Conservation (phyloP, 64 coral and sea anemone genomes). For the Montipora foliosa region DNA sequence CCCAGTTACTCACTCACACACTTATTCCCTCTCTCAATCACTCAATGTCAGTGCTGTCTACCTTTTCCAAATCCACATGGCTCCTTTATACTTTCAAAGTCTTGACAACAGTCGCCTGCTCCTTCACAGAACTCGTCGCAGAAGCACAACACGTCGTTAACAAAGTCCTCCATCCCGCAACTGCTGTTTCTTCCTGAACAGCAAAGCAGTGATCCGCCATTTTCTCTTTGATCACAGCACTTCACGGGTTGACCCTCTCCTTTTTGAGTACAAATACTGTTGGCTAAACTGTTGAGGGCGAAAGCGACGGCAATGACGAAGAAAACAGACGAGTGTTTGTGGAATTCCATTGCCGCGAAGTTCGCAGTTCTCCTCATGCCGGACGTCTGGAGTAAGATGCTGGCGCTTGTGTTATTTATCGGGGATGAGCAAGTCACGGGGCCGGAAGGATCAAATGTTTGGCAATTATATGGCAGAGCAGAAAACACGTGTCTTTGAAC, state of each 20-base stretch:
- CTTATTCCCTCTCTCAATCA: neutral
- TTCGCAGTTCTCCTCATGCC: neutral
- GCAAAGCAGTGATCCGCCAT: conserved; percentile 71
- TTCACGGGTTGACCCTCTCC: conserved; percentile 16
- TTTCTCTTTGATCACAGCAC: conserved; percentile 73
- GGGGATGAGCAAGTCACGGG: conserved; percentile 14
- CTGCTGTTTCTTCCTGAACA: conserved; percentile 87
- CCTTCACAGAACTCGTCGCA: conserved; percentile 89
- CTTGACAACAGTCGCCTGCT: conserved; percentile 85
- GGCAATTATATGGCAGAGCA: neutral
- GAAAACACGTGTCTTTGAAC: neutral
- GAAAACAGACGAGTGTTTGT: neutral
- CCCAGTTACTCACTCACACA: neutral
- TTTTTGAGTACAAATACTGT: conserved; percentile 15
- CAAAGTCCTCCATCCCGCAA: conserved; percentile 73
- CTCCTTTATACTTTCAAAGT: conserved; percentile 71
- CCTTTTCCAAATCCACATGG: conserved; percentile 65
- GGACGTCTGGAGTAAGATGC: conserved; percentile 38
- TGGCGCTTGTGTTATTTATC: conserved; percentile 17
- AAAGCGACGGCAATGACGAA: neutral
- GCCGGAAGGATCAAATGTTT: conserved; percentile 51
- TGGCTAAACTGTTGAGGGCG: neutral
- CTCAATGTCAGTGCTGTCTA: neutral
- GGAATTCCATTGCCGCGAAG: neutral
- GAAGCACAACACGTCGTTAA: conserved; percentile 61